Evolutionary conservation across 2,113 vertebrate genomes (phyloP).

Genomic region (Kryptolebias marmoratus): DNA sequence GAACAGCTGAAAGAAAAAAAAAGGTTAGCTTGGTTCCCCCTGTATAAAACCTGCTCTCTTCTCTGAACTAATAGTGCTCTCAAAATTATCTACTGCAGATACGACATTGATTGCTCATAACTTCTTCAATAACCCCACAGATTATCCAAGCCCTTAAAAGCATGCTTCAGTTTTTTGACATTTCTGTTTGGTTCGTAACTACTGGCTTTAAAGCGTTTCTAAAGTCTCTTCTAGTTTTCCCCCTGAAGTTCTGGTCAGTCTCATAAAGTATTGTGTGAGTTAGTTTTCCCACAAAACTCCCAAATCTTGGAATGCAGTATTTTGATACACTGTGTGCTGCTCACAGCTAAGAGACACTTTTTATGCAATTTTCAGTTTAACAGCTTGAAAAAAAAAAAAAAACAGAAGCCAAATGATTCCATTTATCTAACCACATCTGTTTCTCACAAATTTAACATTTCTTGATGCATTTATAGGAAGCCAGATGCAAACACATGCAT

Average conservation of each 20-base stretch:
- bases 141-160: not conserved
- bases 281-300: slow-evolving; percentile 24
- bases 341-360: slow-evolving; percentile 21
- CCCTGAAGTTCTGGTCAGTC: not conserved
- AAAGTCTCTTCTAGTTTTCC: not conserved
- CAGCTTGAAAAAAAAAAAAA: not conserved
- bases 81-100: no score
- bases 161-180: not conserved
- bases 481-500: not conserved
- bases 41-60: no score
- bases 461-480: not conserved
- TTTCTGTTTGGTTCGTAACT: slow-evolving; percentile 19
- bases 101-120: no score
- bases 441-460: not conserved
- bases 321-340: slow-evolving; percentile 24
- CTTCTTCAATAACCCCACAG: not conserved
- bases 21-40: no score
- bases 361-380: slow-evolving; percentile 18
- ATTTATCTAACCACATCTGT: not conserved
- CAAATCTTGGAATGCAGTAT: slow-evolving; percentile 15
- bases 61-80: no score
- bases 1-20: no score
- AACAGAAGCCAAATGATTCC: not conserved
- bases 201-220: not conserved
- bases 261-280: not conserved